Conservation (phyloP, 1,140 invertebrate species). For the Drosophila hydei region DNA sequence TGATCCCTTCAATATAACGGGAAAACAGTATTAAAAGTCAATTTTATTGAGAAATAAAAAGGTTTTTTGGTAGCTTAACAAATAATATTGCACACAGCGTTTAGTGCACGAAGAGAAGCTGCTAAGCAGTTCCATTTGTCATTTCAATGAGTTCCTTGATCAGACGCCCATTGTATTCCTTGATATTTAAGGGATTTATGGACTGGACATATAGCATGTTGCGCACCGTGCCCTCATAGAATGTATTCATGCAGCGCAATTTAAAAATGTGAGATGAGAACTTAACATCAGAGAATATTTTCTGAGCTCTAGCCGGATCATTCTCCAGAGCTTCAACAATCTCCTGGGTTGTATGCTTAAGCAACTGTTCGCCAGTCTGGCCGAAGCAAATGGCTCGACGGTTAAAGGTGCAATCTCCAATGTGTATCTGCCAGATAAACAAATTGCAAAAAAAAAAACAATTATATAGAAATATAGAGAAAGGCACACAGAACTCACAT, state of each 20-base stretch:
- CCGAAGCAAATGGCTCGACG: constrained; percentile 96
- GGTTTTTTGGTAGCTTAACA: too few species aligned
- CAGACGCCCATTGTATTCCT: constrained; percentile 89
- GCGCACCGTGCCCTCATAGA: constrained; percentile 95
- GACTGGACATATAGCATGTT: constrained; percentile 90
- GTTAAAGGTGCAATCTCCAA: constrained; percentile 92
- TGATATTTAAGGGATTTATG: constrained; percentile 89
- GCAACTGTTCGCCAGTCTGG: constrained; percentile 92
- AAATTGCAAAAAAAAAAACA: not conserved
- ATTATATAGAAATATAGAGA: not conserved
- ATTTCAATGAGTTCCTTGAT: constrained; percentile 87
- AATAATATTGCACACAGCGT: constrained; percentile 2
- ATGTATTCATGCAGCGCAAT: constrained; percentile 93
- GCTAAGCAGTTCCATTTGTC: constrained; percentile 84
- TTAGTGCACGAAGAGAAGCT: not conserved
- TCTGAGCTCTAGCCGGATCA: constrained; percentile 86
- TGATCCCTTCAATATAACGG: too few species aligned
- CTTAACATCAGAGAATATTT: constrained; percentile 89
- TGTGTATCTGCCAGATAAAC: constrained; percentile 86
- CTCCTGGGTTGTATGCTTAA: constrained; percentile 91
- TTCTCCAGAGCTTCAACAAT: constrained; percentile 89
- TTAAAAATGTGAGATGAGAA: constrained; percentile 93
- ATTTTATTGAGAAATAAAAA: too few species aligned
- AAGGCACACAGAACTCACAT: constrained; percentile 87
- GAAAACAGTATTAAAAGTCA: too few species aligned